Base-by-base conservation (phyloP, 1,140 invertebrate genomes). In the Drosophila littoralis region DNA sequence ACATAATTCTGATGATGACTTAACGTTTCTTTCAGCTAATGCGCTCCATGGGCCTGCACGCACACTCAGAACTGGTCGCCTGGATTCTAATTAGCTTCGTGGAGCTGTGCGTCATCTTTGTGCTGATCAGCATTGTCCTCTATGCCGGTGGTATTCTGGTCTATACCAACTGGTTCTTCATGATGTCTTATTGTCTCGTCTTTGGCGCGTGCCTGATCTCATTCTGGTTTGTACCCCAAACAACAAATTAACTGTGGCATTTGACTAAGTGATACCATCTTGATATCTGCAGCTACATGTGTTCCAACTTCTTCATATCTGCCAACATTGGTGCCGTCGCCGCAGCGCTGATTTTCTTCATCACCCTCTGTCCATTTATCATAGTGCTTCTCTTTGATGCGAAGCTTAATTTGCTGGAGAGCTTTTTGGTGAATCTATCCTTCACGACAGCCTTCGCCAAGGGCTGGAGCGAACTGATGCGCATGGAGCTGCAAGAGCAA, bases 11-110 rank as follows among this genome's bases (percentile, higher is more conserved):
- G 22, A 28, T 28, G 22, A 28, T 5, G 22, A 28, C 4, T 28
- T 28, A 5, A 28, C 13, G 1, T 4, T 17, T 61, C 57, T 65
- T 28, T 70, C 15, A 95, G 95, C 79, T 95, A 0, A 95, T 96
- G 95, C 94, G 94, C 54, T 94, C 95, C 9, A 96, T 96, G 95
- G 95, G 95, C 1, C 90, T 95, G 70, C 93, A 94, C 60, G 93
- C 94, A 0, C 93, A 93, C 69, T 93, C 93, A 22, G 95, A 95
- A 77, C 94, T 94, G 7, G 67, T 95, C 35, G 94, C 95, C 22
- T 95, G 95, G 95, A 94, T 94, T 57, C 67, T 95, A 32, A 93
- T 93, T 17, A 93, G 94, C 2, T 93, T 93, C 22, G 7, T 92
- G 8, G 95, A 96, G 81, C 80, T 95, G 33, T 55, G 89, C 6